Conservation (phyloP, 1,140 invertebrate genomes). For the Ctenoplectra terminalis region DNA sequence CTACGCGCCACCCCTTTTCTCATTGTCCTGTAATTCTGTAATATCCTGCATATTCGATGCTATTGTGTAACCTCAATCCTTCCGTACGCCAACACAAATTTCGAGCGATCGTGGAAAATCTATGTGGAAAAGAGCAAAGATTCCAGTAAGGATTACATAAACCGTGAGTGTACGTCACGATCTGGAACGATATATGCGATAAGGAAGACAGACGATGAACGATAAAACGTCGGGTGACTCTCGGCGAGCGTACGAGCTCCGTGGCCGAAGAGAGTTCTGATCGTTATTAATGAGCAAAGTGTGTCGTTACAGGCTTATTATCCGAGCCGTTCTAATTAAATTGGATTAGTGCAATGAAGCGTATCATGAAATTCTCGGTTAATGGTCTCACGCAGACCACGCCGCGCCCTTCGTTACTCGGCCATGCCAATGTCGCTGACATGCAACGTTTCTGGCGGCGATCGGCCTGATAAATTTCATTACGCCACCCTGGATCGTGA, state of each 20-base stretch:
- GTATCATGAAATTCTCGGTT: constrained; percentile 64
- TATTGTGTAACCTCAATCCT: too few relatives aligned
- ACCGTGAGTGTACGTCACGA: constrained; percentile 22
- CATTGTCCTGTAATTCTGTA: too few relatives aligned
- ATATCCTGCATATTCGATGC: too few relatives aligned
- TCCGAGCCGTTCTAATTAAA: constrained; percentile 66
- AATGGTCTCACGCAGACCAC: constrained; percentile 58
- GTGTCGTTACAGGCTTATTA: constrained; percentile 69
- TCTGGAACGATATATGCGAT: constrained; percentile 52
- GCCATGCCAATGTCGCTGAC: constrained; percentile 2
- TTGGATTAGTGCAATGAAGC: constrained; percentile 66
- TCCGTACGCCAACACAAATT: too few relatives aligned
- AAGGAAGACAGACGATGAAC: constrained; percentile 63
- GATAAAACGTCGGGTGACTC: constrained; percentile 61
- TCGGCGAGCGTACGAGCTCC: constrained; percentile 4
- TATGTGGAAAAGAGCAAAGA: constrained; percentile 23
- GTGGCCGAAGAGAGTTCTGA: constrained; percentile 30
- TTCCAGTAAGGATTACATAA: constrained; percentile 13
- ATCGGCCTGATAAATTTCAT: constrained; percentile 57
- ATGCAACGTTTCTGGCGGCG: constrained; percentile 36
- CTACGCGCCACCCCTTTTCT: too few relatives aligned
- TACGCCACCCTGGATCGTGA: constrained; percentile 8
- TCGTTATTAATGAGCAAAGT: constrained; percentile 67
- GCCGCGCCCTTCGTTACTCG: constrained; percentile 28
- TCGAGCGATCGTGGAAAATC: background rate